Percentiles rank a stretch among this genome's conserved stretches.
Conservation (phyloP, 2,113 vertebrate genomes). For the Seriola dumerili region DNA sequence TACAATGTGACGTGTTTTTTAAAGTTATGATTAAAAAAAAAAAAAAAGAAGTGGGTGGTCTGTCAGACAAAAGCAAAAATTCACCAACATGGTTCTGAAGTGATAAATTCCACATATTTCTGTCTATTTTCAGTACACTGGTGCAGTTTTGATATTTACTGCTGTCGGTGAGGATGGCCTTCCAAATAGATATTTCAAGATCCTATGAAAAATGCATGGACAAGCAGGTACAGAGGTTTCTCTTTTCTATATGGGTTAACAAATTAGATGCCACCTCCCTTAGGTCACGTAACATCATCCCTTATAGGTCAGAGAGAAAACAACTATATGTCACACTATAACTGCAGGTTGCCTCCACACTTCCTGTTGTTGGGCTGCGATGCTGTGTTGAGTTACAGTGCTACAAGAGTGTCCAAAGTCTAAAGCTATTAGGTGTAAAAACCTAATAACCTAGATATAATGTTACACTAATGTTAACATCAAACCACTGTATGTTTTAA, state of each 20-base stretch:
- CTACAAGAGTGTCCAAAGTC: slow-evolving; percentile 19
- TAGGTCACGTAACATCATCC: slow-evolving; percentile 52
- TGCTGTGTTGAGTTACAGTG: slow-evolving; percentile 7
- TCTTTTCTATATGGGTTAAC: slow-evolving; percentile 49
- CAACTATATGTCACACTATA: slow-evolving; percentile 28
- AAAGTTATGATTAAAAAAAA: not conserved
- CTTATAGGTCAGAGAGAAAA: slow-evolving; percentile 33
- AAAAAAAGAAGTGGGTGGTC: no score
- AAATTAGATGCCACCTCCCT: slow-evolving; percentile 43
- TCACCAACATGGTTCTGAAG: not conserved
- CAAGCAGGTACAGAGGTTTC: slow-evolving; percentile 38
- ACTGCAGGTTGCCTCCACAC: slow-evolving; percentile 14
- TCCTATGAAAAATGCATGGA: slow-evolving; percentile 46
- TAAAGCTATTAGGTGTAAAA: slow-evolving; percentile 52
- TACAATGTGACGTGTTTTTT: not conserved
- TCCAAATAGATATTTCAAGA: slow-evolving; percentile 23
- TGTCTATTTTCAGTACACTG: not conserved
- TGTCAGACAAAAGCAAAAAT: slow-evolving; percentile 3
- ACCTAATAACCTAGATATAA: slow-evolving; percentile 35
- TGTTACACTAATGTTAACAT: slow-evolving; percentile 52
- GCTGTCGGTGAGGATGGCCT: slow-evolving; percentile 7
- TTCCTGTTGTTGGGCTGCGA: slow-evolving; percentile 18
- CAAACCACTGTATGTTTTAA: slow-evolving; percentile 60
- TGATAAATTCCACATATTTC: not conserved
- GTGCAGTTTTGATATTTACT: slow-evolving; percentile 9